These are phyloP conservation scores for Philaethria dido DNA, from an alignment of 2,888 invertebrate genomes.

Conservation along the genomic window DNA sequence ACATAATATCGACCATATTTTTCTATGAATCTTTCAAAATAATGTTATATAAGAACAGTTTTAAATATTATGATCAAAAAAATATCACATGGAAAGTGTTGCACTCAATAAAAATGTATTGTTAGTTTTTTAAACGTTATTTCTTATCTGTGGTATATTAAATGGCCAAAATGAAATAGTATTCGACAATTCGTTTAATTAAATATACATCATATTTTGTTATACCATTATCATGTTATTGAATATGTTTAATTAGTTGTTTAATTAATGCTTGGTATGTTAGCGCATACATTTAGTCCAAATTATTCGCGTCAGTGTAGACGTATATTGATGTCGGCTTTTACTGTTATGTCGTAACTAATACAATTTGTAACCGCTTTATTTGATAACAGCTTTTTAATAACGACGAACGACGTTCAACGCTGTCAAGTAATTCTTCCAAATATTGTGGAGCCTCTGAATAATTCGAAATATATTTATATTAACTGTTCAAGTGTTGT, in stretches of 20 bases:
- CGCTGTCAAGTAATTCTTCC: slow-evolving; percentile 78
- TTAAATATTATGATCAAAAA: slow-evolving; percentile 20
- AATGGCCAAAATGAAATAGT: slow-evolving; percentile 16
- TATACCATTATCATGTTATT: slow-evolving; percentile 17
- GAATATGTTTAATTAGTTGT: slow-evolving; percentile 13
- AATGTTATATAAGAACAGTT: slow-evolving; percentile 33
- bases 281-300: slow-evolving; percentile 46
- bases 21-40: slow-evolving; percentile 40
- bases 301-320: slow-evolving; percentile 44
- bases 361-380: slow-evolving; percentile 49
- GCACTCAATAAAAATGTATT: not conserved
- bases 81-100: not conserved
- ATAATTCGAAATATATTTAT: slow-evolving; percentile 84
- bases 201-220: slow-evolving; percentile 32
- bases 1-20: slow-evolving; percentile 41
- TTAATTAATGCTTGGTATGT: slow-evolving; percentile 37
- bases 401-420: slow-evolving; percentile 55
- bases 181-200: slow-evolving; percentile 37
- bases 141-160: slow-evolving; percentile 17
- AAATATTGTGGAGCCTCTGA: slow-evolving; percentile 84
- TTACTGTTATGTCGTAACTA: slow-evolving; percentile 53
- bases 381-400: slow-evolving; percentile 61
- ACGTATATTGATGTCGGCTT: slow-evolving; percentile 53
- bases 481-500: slow-evolving; percentile 80
- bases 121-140: slow-evolving; percentile 21